Conservation (phyloP, 2,888 invertebrate species). For the Hyposoter dolosus region DNA sequence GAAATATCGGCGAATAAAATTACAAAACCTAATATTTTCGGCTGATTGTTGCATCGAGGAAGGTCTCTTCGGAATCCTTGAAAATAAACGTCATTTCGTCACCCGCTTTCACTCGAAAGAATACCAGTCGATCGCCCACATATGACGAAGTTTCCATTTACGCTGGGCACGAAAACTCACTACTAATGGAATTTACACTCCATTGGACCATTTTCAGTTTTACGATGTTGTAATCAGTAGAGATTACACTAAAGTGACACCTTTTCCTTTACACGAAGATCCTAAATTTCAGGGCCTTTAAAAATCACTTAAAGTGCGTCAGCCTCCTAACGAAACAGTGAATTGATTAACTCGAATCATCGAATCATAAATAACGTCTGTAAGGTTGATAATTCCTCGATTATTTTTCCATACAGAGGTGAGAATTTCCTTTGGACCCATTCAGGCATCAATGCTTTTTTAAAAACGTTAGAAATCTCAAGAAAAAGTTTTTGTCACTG, state of each 20-base stretch:
- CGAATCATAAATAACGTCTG: constrained; percentile 30
- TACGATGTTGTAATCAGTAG: constrained; percentile 8
- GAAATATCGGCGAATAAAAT: no score
- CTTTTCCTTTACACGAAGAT: neutral
- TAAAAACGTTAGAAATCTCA: neutral
- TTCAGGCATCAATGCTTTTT: constrained; percentile 1
- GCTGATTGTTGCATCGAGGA: neutral
- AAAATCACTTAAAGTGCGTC: constrained; percentile 21
- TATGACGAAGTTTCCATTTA: neutral
- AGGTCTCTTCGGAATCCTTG: neutral
- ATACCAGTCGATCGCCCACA: neutral
- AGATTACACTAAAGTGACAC: constrained; percentile 8
- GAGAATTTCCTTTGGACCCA: constrained; percentile 68
- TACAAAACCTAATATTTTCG: neutral
- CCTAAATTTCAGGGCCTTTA: neutral
- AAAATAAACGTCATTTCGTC: neutral
- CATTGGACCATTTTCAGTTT: constrained; percentile 2
- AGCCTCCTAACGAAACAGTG: constrained; percentile 26
- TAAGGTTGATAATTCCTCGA: constrained; percentile 76
- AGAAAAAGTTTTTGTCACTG: neutral
- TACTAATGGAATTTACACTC: constrained; percentile 3
- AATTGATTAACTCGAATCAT: constrained; percentile 33
- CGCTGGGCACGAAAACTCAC: neutral
- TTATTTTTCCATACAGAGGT: constrained; percentile 77
- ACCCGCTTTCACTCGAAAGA: neutral